phyloP scores from a whole-genome alignment of 2,888 invertebrate genomes.

The Rhamnusium bicolor region DNA sequence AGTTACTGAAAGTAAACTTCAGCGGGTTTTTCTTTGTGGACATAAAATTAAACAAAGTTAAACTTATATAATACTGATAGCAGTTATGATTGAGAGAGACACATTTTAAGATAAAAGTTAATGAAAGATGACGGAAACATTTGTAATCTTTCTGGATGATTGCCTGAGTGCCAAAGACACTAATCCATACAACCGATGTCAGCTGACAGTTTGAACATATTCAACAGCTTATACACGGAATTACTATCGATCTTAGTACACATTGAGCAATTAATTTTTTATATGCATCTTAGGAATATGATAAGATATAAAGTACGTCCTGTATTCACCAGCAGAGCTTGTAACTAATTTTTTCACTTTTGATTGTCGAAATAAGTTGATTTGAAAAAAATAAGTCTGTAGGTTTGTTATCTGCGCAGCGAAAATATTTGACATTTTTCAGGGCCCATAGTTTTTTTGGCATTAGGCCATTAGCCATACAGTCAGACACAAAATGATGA shows the following conservation, averaged over 20 bases:
- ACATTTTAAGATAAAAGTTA: constrained; percentile 10
- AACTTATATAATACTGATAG: not conserved
- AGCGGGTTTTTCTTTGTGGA: not conserved
- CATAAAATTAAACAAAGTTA: constrained; percentile 4
- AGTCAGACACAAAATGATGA: too few relatives aligned
- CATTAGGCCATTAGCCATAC: too few relatives aligned
- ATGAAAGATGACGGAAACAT: constrained; percentile 23
- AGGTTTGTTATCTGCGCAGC: too few relatives aligned
- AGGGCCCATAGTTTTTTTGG: too few relatives aligned
- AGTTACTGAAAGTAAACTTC: not conserved
- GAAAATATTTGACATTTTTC: too few relatives aligned
- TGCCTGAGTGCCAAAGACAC: constrained; percentile 6
- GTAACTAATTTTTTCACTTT: too few relatives aligned
- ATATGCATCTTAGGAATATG: too few relatives aligned
- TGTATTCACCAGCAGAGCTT: too few relatives aligned
- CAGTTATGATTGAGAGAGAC: constrained; percentile 11
- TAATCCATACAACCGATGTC: constrained; percentile 7
- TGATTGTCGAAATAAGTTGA: too few relatives aligned
- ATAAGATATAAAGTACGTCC: too few relatives aligned
- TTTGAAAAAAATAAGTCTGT: too few relatives aligned
- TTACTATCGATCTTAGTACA: not conserved
- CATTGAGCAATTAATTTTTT: too few relatives aligned
- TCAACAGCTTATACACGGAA: not conserved
- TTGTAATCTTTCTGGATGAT: constrained; percentile 17
- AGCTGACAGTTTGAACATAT: constrained; percentile 12